Conservation (phyloP, 2,888 invertebrate species). For the Odontomyia ornata region DNA sequence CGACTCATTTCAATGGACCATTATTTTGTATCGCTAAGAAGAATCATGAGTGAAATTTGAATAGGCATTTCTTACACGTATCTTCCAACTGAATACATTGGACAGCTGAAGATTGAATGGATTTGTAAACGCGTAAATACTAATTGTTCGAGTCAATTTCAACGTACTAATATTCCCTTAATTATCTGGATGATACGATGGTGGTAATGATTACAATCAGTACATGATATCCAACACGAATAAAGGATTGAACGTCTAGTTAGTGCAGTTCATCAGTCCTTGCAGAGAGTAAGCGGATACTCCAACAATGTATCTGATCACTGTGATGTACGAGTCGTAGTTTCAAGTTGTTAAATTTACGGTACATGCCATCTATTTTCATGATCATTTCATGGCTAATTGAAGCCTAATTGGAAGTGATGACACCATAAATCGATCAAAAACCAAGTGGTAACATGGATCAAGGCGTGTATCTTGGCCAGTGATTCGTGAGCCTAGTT, state of each 20-base stretch:
- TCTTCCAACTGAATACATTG: neutral
- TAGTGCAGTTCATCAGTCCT: constrained; percentile 2
- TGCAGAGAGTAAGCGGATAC: neutral
- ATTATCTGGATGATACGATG: neutral
- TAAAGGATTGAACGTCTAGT: constrained; percentile 26
- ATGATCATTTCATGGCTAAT: constrained; percentile 43
- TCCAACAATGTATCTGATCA: neutral
- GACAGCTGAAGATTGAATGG: neutral
- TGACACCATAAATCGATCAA: constrained; percentile 40
- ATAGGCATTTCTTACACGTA: neutral
- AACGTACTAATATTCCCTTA: neutral
- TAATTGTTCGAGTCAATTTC: neutral
- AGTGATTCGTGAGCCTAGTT: too few relatives aligned
- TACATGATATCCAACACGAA: neutral
- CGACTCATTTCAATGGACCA: constrained; percentile 38
- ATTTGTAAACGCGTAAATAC: constrained; percentile 2
- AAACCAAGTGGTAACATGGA: neutral
- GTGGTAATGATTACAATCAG: neutral
- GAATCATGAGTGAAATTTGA: constrained; percentile 12
- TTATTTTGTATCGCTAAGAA: constrained; percentile 11
- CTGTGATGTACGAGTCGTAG: constrained; percentile 4
- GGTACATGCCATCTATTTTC: constrained; percentile 32
- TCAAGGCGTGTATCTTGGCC: too few relatives aligned
- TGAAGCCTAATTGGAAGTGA: constrained; percentile 45
- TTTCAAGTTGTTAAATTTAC: constrained; percentile 17